A percentile compares a stretch with the other conserved stretches of the same genome.
These are phyloP conservation scores for Ramphastos sulfuratus DNA, from an alignment of 2,113 vertebrate genomes.

Conservation along the genomic window DNA sequence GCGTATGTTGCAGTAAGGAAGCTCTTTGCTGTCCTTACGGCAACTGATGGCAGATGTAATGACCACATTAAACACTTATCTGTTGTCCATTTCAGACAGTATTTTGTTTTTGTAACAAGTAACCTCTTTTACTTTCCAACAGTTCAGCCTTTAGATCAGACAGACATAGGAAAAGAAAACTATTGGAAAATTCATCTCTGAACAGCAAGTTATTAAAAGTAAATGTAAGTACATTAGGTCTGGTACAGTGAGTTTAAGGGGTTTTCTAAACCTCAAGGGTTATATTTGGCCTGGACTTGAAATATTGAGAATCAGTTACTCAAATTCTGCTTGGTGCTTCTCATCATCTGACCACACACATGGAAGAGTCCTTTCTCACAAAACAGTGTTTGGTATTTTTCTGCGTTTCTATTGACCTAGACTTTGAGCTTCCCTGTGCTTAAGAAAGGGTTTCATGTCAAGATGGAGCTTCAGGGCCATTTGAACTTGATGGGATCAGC, in stretches of 20 bases:
- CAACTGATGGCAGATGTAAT: background rate
- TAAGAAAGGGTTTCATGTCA: background rate
- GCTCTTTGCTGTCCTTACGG: background rate
- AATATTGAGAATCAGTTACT: background rate
- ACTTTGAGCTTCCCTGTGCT: background rate
- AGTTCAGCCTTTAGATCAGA: constrained; percentile 88
- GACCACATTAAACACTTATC: background rate
- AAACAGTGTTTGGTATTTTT: background rate
- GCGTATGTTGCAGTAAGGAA: background rate
- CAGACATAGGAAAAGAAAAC: constrained; percentile 93
- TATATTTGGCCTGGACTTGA: background rate
- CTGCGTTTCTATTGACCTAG: background rate
- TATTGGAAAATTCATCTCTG: constrained; percentile 84
- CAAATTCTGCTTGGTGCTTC: background rate
- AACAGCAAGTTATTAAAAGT: constrained; percentile 92
- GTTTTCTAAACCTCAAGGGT: background rate
- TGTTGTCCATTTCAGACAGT: background rate
- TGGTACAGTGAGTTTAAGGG: background rate
- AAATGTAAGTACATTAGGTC: constrained; percentile 79
- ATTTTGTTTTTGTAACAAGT: background rate
- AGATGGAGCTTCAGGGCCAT: background rate
- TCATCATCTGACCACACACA: background rate
- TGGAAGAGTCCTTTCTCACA: background rate
- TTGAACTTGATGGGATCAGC: background rate
- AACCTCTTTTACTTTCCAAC: constrained; percentile 38